Conservation (phyloP, 92 coral and sea anemone species). For the Hydrozoanthus gracilis region DNA sequence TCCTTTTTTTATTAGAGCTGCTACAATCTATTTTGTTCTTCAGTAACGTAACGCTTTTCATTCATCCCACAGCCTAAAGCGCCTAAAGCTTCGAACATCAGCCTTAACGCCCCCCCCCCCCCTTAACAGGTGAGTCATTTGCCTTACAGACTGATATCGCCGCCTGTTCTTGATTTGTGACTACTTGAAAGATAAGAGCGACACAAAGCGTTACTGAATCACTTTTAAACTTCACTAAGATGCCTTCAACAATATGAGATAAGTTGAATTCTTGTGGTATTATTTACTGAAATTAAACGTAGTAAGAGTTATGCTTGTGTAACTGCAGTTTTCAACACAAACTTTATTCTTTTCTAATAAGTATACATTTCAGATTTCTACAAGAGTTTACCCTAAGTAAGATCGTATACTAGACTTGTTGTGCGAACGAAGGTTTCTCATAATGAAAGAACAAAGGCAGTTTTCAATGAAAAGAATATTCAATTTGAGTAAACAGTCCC, state of each 20-base stretch:
- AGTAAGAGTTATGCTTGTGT: background rate
- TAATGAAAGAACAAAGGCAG: no score
- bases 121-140: background rate
- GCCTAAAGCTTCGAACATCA: no score
- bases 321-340: background rate
- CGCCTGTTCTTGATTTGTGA: background rate
- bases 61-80: no score
- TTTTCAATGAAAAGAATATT: no score
- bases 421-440: no score
- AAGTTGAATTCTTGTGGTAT: background rate
- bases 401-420: no score
- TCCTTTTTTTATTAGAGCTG: no score
- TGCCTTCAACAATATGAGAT: background rate
- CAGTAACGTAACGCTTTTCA: no score
- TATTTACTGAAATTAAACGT: background rate
- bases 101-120: background rate
- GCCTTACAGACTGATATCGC: background rate
- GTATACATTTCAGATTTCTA: no score
- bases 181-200: background rate
- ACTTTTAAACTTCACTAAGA: background rate
- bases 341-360: background rate
- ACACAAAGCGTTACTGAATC: background rate
- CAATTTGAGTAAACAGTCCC: no score
- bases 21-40: no score
- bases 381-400: no score